Conservation (phyloP, 2,797 vertebrate genomes). For the Gila robusta region DNA sequence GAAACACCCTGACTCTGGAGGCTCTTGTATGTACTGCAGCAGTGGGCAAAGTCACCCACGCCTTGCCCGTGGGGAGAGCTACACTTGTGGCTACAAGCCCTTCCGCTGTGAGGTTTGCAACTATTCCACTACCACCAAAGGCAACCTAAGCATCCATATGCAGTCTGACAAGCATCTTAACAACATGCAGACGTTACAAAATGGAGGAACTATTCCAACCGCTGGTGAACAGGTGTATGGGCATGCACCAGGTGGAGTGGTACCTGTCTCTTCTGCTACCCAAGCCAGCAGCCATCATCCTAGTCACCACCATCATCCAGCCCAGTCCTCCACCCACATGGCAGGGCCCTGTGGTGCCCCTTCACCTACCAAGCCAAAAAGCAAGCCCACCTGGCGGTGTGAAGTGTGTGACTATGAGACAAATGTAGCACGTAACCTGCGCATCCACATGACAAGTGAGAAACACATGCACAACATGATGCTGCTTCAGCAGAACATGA, state of each 20-base stretch:
- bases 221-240: slow-evolving; percentile 93
- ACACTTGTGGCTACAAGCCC: slow-evolving; percentile 99
- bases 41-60: slow-evolving; percentile 97
- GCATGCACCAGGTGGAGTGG: slow-evolving; percentile 87
- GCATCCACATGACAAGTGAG: slow-evolving; percentile 99
- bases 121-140: slow-evolving; percentile 99
- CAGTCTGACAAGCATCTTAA: slow-evolving; percentile 99
- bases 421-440: slow-evolving; percentile 97
- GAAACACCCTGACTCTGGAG: slow-evolving; percentile 97
- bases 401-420: slow-evolving; percentile 99
- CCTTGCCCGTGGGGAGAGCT: slow-evolving; percentile 97
- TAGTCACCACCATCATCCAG: slow-evolving; percentile 79
- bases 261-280: slow-evolving; percentile 83
- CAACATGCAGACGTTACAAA: slow-evolving; percentile 99
- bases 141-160: slow-evolving; percentile 99
- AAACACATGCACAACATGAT: slow-evolving; percentile 99
- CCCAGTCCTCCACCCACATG: slow-evolving; percentile 86
- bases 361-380: slow-evolving; percentile 98
- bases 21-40: slow-evolving; percentile 93
- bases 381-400: slow-evolving; percentile 97
- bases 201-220: slow-evolving; percentile 86
- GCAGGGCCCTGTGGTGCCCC: slow-evolving; percentile 90
- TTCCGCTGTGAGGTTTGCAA: slow-evolving; percentile 99
- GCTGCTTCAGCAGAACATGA: slow-evolving; percentile 98
- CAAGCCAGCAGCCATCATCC: slow-evolving; percentile 83